phyloP scores from a whole-genome alignment of 2,888 invertebrate genomes.

The Dicranocentrus wangi region DNA sequence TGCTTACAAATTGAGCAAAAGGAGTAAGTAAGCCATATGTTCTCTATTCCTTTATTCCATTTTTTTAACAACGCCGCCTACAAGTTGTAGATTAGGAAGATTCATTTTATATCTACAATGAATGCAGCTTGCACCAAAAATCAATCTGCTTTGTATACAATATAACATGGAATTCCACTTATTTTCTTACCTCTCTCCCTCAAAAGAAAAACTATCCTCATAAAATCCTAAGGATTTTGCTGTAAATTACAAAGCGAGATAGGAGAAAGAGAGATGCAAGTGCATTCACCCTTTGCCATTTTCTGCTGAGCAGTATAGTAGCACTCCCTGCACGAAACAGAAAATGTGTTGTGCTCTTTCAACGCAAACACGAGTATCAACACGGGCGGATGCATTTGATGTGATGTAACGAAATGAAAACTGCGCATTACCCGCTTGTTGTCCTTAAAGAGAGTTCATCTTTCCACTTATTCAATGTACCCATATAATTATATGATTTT shows the following conservation, averaged over 20 bases:
- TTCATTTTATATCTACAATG: neutral
- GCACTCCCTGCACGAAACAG: neutral
- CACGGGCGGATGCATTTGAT: neutral
- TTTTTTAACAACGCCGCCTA: conserved; percentile 4
- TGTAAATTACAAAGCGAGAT: neutral
- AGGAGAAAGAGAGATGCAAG: conserved; percentile 7
- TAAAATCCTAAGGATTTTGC: neutral
- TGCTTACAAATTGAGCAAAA: neutral
- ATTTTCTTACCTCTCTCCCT: neutral
- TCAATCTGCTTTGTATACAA: neutral
- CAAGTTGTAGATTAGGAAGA: neutral
- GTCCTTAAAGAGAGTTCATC: conserved; percentile 17
- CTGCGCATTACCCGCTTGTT: conserved; percentile 55
- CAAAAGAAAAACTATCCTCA: neutral
- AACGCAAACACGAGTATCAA: conserved; percentile 12
- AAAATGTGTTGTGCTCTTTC: conserved; percentile 7
- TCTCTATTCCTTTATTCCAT: neutral
- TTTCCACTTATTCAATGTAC: neutral
- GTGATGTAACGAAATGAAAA: conserved; percentile 37
- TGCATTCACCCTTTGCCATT: conserved; percentile 49
- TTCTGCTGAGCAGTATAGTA: too few species aligned
- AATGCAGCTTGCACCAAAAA: neutral
- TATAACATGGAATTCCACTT: neutral
- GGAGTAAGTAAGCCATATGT: conserved; percentile 14
- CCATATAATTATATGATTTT: too few species aligned